Evolutionary conservation across 2,113 vertebrate genomes (phyloP).

Genomic region (Ginglymostoma cirratum): DNA sequence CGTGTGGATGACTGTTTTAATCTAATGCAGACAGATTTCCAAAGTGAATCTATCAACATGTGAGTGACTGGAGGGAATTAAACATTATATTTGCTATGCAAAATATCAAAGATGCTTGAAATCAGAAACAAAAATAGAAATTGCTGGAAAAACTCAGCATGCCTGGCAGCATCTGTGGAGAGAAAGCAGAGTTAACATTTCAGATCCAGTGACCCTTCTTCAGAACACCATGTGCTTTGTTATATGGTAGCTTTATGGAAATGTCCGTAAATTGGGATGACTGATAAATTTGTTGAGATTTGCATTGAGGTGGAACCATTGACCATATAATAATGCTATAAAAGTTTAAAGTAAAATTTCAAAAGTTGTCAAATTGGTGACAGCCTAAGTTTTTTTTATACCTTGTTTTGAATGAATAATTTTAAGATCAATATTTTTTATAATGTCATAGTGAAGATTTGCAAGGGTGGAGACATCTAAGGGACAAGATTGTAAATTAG

Average conservation of each 20-base stretch:
- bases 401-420: not conserved
- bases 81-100: too few relatives aligned
- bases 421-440: not conserved
- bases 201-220: too few relatives aligned
- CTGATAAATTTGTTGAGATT: not conserved
- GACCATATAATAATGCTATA: not conserved
- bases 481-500: not conserved
- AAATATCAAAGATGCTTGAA: too few relatives aligned
- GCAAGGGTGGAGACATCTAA: not conserved
- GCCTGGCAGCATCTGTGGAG: too few relatives aligned
- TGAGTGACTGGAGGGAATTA: not conserved
- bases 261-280: not conserved
- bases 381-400: not conserved
- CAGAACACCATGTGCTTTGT: not conserved
- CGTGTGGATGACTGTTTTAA: too few relatives aligned
- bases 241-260: not conserved
- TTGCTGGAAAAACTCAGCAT: too few relatives aligned
- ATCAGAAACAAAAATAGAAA: too few relatives aligned
- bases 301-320: not conserved
- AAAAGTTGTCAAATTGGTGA: constrained; percentile 8
- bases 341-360: not conserved
- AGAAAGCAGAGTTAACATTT: too few relatives aligned
- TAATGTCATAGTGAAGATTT: not conserved
- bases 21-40: too few relatives aligned
- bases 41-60: not conserved